These are phyloP conservation scores for Lutjanus campechanus DNA, from an alignment of 2,797 vertebrate genomes.

Conservation along the genomic window DNA sequence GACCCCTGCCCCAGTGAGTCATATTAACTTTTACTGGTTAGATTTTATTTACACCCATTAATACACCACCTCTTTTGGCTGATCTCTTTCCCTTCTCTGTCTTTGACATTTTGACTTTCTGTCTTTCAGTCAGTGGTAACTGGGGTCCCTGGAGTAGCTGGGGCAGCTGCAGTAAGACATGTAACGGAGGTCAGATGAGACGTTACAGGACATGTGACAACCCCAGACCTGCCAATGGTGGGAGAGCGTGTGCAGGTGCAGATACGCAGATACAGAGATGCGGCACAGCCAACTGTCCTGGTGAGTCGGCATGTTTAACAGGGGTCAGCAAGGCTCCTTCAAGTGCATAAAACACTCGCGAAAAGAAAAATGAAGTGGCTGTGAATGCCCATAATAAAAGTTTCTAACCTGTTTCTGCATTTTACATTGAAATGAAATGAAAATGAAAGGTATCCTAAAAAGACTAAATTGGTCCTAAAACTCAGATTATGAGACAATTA, in stretches of 20 bases:
- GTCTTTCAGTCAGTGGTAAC: constrained; percentile 89
- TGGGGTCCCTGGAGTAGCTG: constrained; percentile 95
- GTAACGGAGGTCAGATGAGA: constrained; percentile 92
- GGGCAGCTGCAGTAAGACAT: constrained; percentile 94
- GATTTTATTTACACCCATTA: neutral
- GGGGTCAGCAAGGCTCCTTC: neutral
- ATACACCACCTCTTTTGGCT: neutral
- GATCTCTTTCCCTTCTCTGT: neutral
- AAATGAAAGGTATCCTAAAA: too few relatives aligned
- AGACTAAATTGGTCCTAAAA: neutral
- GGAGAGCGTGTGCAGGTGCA: constrained; percentile 91
- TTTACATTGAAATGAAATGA: neutral
- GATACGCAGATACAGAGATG: constrained; percentile 95
- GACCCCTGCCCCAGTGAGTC: constrained; percentile 95
- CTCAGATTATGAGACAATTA: neutral
- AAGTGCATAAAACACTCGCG: neutral
- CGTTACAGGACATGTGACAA: constrained; percentile 94
- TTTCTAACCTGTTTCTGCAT: neutral
- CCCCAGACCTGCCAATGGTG: constrained; percentile 90
- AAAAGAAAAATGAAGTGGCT: neutral
- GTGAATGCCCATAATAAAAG: neutral
- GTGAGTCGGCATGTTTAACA: constrained; percentile 81
- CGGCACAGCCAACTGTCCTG: constrained; percentile 87
- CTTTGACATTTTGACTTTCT: neutral
- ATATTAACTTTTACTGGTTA: neutral